These are phyloP conservation scores for Echiichthys vipera DNA, from an alignment of 2,797 vertebrate species.

Conservation along the genomic window DNA sequence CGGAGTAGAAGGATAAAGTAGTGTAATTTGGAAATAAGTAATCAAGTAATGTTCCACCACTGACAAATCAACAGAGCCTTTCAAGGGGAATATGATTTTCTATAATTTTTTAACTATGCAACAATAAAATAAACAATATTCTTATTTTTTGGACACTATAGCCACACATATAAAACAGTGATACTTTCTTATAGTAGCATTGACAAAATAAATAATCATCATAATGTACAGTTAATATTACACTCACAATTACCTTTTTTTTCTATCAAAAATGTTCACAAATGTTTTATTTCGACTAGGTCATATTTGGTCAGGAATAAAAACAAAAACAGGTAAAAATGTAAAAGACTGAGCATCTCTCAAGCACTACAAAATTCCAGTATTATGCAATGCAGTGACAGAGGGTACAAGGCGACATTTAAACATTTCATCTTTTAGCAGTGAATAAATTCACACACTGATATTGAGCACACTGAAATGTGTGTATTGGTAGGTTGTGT, in stretches of 20 bases:
- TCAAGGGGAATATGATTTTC: constrained; percentile 28
- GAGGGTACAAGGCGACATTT: constrained; percentile 37
- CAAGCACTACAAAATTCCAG: constrained; percentile 68
- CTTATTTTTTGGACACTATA: constrained; percentile 54
- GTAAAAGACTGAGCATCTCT: constrained; percentile 44
- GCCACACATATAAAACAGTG: constrained; percentile 65
- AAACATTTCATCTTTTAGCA: constrained; percentile 44
- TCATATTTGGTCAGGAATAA: constrained; percentile 71
- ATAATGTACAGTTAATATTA: constrained; percentile 70
- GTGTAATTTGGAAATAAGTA: neutral
- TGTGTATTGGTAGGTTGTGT: constrained; percentile 41
- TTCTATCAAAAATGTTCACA: constrained; percentile 59
- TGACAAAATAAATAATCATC: constrained; percentile 79
- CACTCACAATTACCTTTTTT: constrained; percentile 44
- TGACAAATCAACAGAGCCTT: constrained; percentile 35
- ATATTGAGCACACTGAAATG: constrained; percentile 49
- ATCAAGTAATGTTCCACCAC: neutral
- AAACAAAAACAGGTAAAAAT: constrained; percentile 49
- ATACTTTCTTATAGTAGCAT: constrained; percentile 59
- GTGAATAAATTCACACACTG: constrained; percentile 39
- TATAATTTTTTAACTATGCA: constrained; percentile 41
- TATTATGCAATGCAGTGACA: constrained; percentile 60
- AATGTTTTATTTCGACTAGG: constrained; percentile 33
- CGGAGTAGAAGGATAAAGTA: neutral
- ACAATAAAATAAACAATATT: constrained; percentile 57